Evolutionary conservation across 1,140 invertebrate species (phyloP).

Genomic region (Bombus balteatus): DNA sequence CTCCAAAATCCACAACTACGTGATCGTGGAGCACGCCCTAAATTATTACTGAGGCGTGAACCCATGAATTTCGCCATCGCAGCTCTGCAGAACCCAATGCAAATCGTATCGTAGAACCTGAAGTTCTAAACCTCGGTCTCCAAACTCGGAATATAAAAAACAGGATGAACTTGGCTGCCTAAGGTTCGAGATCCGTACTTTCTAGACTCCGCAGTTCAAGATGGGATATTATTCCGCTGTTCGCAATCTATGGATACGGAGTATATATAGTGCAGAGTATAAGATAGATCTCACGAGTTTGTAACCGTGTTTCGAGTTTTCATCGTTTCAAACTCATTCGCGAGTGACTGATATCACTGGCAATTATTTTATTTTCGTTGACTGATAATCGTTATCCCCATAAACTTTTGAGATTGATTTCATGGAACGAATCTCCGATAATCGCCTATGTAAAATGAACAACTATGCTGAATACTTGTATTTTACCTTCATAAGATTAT

Average conservation of each 20-base stretch:
- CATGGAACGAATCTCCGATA: too few relatives aligned
- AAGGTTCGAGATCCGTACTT: not conserved
- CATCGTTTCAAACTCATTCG: not conserved
- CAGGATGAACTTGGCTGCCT: not conserved
- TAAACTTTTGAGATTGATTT: not conserved
- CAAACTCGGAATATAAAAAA: not conserved
- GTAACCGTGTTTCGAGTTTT: not conserved
- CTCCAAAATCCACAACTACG: not conserved
- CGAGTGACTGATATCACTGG: not conserved
- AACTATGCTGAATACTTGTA: too few relatives aligned
- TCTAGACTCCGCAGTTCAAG: not conserved
- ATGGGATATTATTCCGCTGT: not conserved
- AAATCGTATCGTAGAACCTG: not conserved
- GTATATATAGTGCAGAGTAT: not conserved
- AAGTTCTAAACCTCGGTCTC: not conserved
- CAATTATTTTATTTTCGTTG: not conserved
- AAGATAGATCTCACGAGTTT: not conserved
- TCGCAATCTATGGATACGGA: not conserved
- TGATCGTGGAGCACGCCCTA: not conserved
- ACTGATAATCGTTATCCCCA: not conserved
- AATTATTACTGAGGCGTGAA: not conserved
- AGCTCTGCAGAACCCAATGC: not conserved
- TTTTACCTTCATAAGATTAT: too few relatives aligned
- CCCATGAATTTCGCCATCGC: not conserved
- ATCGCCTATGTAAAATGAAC: too few relatives aligned